A percentile compares a stretch with the other conserved stretches of the same genome.
Evolutionary conservation across 2,888 invertebrate genomes (phyloP).

Genomic region (Thecocarcelia acutangulata): DNA sequence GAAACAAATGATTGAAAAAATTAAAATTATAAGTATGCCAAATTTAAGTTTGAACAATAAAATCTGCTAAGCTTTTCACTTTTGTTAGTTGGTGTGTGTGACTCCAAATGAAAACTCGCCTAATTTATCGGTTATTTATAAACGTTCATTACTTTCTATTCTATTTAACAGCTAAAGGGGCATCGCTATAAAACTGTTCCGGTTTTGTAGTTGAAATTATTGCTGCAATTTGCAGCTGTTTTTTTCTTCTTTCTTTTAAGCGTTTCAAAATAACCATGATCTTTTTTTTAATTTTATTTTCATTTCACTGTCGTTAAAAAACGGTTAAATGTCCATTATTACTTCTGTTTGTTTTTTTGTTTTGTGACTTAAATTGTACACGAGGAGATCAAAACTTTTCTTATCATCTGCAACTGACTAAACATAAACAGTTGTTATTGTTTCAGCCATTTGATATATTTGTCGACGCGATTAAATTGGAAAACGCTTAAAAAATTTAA

Average conservation of each 20-base stretch:
- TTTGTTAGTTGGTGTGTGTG: too few relatives aligned
- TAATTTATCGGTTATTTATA: background rate
- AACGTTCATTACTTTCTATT: conserved; percentile 21
- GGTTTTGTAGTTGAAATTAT: background rate
- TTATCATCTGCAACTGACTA: conserved; percentile 9
- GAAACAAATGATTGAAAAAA: too few relatives aligned
- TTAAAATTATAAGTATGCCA: too few relatives aligned
- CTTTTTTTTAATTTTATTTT: conserved; percentile 14
- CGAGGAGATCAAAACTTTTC: conserved; percentile 24
- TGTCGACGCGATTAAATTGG: conserved; percentile 60
- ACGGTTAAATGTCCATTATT: conserved; percentile 43
- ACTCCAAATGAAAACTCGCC: too few relatives aligned
- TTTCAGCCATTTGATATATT: conserved; percentile 44
- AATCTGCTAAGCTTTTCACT: too few relatives aligned
- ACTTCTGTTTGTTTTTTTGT: conserved; percentile 5
- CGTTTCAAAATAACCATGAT: conserved; percentile 32
- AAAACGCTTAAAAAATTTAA: conserved; percentile 49
- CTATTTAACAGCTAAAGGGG: background rate
- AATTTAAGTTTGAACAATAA: too few relatives aligned
- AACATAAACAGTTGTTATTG: conserved; percentile 42
- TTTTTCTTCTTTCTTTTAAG: conserved; percentile 3
- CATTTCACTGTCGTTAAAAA: conserved; percentile 41
- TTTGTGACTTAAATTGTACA: background rate
- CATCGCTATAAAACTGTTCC: background rate
- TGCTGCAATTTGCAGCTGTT: conserved; percentile 38